Conservation (phyloP, 1,140 invertebrate species). For the Drosophila nasuta region DNA sequence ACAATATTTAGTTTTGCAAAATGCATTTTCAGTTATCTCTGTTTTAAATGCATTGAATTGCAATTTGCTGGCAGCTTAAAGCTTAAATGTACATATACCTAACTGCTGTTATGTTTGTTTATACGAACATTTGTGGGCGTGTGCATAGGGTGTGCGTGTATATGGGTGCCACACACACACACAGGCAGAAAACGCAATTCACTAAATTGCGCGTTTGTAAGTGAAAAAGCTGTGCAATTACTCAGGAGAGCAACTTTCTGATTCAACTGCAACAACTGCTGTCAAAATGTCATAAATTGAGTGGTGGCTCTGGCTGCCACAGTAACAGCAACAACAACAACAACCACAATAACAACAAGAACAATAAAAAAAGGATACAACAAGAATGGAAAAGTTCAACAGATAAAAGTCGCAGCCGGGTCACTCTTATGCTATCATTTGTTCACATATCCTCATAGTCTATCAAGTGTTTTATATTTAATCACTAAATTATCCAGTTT, state of each 20-base stretch:
- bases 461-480: neutral
- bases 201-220: constrained; percentile 75
- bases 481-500: neutral
- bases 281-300: constrained; percentile 83
- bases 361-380: constrained; percentile 36
- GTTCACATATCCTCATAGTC: neutral
- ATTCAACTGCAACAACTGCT: constrained; percentile 82
- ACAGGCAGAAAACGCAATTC: constrained; percentile 58
- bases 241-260: constrained; percentile 78
- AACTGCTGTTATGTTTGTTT: neutral
- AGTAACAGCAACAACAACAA: constrained; percentile 32
- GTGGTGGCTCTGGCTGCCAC: constrained; percentile 44
- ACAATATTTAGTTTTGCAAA: neutral
- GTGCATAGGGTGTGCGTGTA: neutral
- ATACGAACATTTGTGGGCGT: neutral
- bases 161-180: constrained; percentile 9
- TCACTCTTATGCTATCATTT: constrained; percentile 30
- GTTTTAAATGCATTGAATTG: neutral
- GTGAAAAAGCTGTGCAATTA: constrained; percentile 80
- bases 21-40: neutral
- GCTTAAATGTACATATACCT: neutral
- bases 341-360: constrained; percentile 9
- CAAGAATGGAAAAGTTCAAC: constrained; percentile 16
- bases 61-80: constrained; percentile 9
- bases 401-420: constrained; percentile 9